phyloP scores from a whole-genome alignment of 2,888 invertebrate genomes.

The Coenonympha glycerion region DNA sequence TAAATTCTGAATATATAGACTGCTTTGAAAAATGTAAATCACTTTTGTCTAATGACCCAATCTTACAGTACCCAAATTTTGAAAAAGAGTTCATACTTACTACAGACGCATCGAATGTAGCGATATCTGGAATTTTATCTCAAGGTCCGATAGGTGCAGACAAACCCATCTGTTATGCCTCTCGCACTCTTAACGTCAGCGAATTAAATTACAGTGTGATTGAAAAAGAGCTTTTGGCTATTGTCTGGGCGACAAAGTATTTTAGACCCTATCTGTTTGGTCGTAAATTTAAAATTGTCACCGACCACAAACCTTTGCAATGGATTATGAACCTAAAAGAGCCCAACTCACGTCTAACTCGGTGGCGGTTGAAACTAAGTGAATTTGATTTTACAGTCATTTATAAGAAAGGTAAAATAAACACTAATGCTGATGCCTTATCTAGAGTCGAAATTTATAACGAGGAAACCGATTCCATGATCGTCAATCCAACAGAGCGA shows the following conservation, averaged over 20 bases:
- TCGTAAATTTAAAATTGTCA: conserved; percentile 23
- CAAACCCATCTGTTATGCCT: conserved; percentile 30
- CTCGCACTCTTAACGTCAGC: conserved; percentile 25
- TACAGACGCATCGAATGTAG: conserved; percentile 28
- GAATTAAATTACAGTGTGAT: conserved; percentile 30
- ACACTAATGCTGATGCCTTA: conserved; percentile 21
- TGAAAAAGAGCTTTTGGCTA: conserved; percentile 42
- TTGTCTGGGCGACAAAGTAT: conserved; percentile 34
- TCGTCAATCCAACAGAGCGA: neutral
- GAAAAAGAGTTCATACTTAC: conserved; percentile 27
- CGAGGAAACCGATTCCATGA: neutral
- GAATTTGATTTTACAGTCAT: conserved; percentile 20
- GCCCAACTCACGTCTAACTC: conserved; percentile 28
- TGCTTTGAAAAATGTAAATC: conserved; percentile 30
- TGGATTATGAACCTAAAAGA: conserved; percentile 40
- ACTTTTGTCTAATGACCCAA: conserved; percentile 32
- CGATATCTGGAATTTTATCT: conserved; percentile 29
- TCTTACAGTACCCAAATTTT: conserved; percentile 42
- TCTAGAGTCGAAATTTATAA: conserved; percentile 18
- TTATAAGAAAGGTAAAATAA: conserved; percentile 21
- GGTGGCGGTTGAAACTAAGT: conserved; percentile 22
- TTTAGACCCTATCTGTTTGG: conserved; percentile 24
- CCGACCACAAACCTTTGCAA: conserved; percentile 24
- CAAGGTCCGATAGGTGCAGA: conserved; percentile 28
- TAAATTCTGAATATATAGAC: neutral